Base-by-base conservation (phyloP, 2,113 vertebrate species). In the Muntiacus reevesi region DNA sequence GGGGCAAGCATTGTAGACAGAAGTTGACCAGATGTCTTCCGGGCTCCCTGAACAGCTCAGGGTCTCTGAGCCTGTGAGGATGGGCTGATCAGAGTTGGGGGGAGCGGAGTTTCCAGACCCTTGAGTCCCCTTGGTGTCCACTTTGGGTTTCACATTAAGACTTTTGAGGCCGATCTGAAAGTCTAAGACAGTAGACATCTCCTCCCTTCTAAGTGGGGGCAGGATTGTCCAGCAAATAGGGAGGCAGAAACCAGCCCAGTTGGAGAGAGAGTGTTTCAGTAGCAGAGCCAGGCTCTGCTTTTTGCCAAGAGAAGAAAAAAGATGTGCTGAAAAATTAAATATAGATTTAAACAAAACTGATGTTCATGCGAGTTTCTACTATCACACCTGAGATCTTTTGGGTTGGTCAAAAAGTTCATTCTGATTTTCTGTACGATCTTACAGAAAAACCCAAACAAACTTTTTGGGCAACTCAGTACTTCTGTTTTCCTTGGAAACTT, bases 261-360 rank as follows among this genome's bases (percentile, higher is more conserved):
- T 8, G 7, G 55, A 28, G 4, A 25, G 40, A 27, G 12, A 27
- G 5, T 15, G 14, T 36, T 95, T 90, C 92, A 82, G 74, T 67
- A 97, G 47, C 14, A 64, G 59, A 95, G 2, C 54, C 47, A 7
- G 33, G 33, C 45, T 57, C 3, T 91, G 60, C 23, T 43, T 91
- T 94, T 92, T 54, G 71, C 85, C n/a, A 92, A 57, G 85, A 94
- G 62, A 74, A 13, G n/a, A 76, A 82, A 54, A 87, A 91, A 74
- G 7, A 6, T 47, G 13, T 79, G 6, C 60, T 86, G 16, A 83
- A 52, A 71, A 95, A 16, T 86, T 76, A 64, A 45, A 33, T n/a
- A 50, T 8, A 14, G 36, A 62, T 43, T 93, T 57, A 36, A 82
- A 83, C 25, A 54, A 47, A 82, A n/a, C 14, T 92, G 50, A 12